Base-by-base conservation (phyloP, 2,113 vertebrate species). In the Cnemophilus loriae region DNA sequence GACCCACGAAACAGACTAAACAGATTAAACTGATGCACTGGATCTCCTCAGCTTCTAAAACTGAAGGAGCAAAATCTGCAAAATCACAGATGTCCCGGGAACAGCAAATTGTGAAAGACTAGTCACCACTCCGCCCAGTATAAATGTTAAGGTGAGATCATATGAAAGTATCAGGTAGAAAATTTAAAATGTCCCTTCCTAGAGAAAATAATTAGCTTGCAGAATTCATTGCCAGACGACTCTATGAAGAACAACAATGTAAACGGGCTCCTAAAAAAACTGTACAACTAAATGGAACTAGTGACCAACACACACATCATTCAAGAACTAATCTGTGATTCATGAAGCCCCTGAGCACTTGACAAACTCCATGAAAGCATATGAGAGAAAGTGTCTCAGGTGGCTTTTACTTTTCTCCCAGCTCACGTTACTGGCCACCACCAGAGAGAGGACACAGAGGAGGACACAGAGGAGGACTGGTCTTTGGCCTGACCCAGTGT, bases 51-150 rank as follows among this genome's bases (percentile, higher is more conserved):
- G 13, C 52, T 55, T 74, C 85, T 75, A 68, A 78, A 84, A 67
- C 44, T 7, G 33, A 84, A 67, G 18, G 12, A 68, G 15, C 2
- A 73, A 85, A 74, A 53, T 59, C 21, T n/a, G 4, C 14, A 39
- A 46, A 79, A 61, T 19, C 52, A 47, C 0, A 0, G 32, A 24
- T 12, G 3, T n/a, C 49, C 59, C 77, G 71, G 19, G 59, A 85
- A 73, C 4, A 56, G n/a, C 17, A 35, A 79, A 11, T 21, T 37
- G 28, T 57, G 24, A 41, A 52, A 27, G 7, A 44, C 10, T n/a
- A n/a, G 26, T n/a, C 20, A 6, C 42, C 16, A 14, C 26, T 57
- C 81, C 35, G 37, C 55, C 26, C 59, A 65, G 20, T 24, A 17
- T 41, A 67, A 78, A 19, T 24, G 30, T 44, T 23, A 75, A 6